Conservation (phyloP, 2,888 invertebrate genomes). For the Catocala sponsa region DNA sequence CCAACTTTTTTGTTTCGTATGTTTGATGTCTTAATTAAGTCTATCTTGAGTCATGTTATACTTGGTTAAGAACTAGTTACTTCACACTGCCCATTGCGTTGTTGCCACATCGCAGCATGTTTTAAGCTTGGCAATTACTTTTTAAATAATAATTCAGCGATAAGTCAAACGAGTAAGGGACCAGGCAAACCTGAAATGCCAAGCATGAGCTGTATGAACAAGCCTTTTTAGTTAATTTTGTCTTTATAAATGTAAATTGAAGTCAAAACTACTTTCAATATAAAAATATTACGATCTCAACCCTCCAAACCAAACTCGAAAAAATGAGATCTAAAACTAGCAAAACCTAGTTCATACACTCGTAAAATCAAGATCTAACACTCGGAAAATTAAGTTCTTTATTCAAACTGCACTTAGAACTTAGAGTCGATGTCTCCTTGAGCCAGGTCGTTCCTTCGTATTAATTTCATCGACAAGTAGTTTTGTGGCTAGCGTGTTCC, state of each 20-base stretch:
- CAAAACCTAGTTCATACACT: background rate
- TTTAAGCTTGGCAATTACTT: background rate
- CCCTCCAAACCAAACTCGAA: too few species aligned
- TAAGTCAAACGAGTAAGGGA: too few species aligned
- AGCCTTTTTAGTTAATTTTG: too few species aligned
- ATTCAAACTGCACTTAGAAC: background rate
- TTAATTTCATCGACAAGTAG: conserved; percentile 40
- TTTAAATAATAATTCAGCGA: background rate
- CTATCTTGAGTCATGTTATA: background rate
- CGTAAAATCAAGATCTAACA: background rate
- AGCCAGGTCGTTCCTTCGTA: conserved; percentile 45
- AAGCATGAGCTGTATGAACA: too few species aligned
- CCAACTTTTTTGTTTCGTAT: too few species aligned
- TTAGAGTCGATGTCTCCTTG: conserved; percentile 31
- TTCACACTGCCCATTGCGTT: conserved; percentile 1
- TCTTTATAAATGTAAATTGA: too few species aligned
- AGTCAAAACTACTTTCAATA: too few species aligned
- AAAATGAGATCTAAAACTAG: too few species aligned
- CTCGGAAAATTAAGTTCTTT: background rate
- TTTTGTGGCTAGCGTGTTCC: conserved; percentile 53
- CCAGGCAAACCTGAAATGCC: too few species aligned
- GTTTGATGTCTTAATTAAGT: too few species aligned
- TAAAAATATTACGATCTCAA: too few species aligned
- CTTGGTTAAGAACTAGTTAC: background rate
- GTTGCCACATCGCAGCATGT: background rate